Conservation (phyloP, 2,113 vertebrate genomes). For the Fregata magnificens region DNA sequence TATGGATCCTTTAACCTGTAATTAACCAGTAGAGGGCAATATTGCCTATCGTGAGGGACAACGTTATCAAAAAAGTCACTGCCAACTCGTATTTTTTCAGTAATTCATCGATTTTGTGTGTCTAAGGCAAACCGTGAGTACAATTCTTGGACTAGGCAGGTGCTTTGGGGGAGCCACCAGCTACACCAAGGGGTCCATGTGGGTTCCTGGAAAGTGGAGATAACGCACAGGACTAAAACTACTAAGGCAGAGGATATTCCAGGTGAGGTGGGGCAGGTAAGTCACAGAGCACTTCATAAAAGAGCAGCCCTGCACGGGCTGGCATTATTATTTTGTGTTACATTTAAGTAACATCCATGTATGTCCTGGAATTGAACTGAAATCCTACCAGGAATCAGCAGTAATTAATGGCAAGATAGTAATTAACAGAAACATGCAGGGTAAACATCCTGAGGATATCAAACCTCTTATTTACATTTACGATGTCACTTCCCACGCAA, state of each 20-base stretch:
- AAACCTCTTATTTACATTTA: background rate
- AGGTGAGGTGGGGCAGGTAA: background rate
- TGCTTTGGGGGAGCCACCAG: background rate
- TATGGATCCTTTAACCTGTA: background rate
- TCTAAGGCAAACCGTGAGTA: background rate
- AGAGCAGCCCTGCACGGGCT: background rate
- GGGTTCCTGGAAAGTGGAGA: background rate
- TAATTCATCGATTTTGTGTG: rapidly evolving
- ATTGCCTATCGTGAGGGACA: background rate
- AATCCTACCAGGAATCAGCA: background rate
- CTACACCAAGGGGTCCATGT: background rate
- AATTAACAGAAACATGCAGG: background rate
- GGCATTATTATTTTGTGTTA: background rate
- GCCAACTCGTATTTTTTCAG: background rate
- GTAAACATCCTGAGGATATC: constrained; percentile 7
- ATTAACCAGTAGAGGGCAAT: constrained; percentile 61
- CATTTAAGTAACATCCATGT: background rate
- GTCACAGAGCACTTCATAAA: rapidly evolving
- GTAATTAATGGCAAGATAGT: background rate
- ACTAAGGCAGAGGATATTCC: background rate
- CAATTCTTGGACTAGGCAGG: background rate
- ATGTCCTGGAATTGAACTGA: background rate
- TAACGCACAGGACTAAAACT: background rate
- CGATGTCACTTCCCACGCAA: background rate
- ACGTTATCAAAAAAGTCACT: background rate